Evolutionary conservation across 2,113 vertebrate genomes (phyloP).

Genomic region (Protobothrops mucrosquamatus): DNA sequence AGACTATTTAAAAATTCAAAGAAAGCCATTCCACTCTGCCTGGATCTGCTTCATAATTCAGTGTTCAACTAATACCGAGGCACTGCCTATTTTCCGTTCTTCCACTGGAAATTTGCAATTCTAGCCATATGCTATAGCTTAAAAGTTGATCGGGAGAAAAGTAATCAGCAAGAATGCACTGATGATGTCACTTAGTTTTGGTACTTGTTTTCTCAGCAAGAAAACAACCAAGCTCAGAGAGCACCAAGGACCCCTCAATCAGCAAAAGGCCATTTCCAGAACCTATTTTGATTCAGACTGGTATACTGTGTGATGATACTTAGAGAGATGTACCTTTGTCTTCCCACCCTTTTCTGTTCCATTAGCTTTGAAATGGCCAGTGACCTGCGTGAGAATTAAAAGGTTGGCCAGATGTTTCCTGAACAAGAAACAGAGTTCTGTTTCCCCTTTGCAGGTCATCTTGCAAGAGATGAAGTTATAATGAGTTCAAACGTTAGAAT

Average conservation of each 20-base stretch:
- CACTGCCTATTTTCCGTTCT: conserved; percentile 56
- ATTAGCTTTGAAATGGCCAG: conserved; percentile 60
- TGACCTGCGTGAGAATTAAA: conserved; percentile 59
- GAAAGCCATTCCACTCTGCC: background rate
- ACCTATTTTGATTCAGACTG: conserved; percentile 33
- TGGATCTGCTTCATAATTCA: conserved; percentile 30
- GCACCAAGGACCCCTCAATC: background rate
- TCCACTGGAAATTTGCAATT: conserved; percentile 62
- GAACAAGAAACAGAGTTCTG: conserved; percentile 60
- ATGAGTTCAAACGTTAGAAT: conserved; percentile 40
- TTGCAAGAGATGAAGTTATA: conserved; percentile 53
- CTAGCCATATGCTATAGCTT: conserved; percentile 31
- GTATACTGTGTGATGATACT: conserved; percentile 17
- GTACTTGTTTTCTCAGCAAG: background rate
- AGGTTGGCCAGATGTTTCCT: conserved; percentile 79
- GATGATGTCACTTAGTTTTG: background rate
- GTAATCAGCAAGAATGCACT: conserved; percentile 29
- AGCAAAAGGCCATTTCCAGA: conserved; percentile 58
- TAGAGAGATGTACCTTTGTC: conserved; percentile 34
- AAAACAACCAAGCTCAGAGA: background rate
- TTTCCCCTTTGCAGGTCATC: conserved; percentile 70
- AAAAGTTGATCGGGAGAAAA: conserved; percentile 48
- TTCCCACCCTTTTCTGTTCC: conserved; percentile 66
- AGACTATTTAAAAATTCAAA: background rate
- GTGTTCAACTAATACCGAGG: conserved; percentile 34